A percentile compares a stretch with the other conserved stretches of the same genome.
Conservation (phyloP, 2,888 invertebrate species). For the Scaptomyza caliginosa region DNA sequence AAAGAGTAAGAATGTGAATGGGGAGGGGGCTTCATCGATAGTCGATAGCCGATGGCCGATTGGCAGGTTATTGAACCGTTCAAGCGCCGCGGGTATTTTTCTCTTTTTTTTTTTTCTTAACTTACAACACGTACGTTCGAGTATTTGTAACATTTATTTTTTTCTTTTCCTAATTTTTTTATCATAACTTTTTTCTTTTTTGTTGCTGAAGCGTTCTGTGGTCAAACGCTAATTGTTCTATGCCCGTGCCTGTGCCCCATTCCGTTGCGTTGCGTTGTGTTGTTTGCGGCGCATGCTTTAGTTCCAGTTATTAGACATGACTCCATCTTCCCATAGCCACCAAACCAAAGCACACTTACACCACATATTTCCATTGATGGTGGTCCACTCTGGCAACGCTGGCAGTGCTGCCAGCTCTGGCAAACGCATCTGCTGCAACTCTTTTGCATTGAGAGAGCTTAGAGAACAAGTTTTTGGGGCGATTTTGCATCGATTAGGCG, state of each 20-base stretch:
- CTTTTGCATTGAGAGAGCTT: slow-evolving; percentile 28
- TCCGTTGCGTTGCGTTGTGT: slow-evolving; percentile 11
- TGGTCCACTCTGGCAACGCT: slow-evolving; percentile 36
- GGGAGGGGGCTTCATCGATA: slow-evolving; percentile 20
- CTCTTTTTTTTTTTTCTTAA: neutral
- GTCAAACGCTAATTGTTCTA: slow-evolving; percentile 66
- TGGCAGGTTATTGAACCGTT: slow-evolving; percentile 70
- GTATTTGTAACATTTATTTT: slow-evolving; percentile 66
- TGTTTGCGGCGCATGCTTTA: slow-evolving; percentile 62
- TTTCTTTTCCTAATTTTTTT: slow-evolving; percentile 11
- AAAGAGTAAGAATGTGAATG: neutral
- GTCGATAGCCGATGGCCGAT: slow-evolving; percentile 39
- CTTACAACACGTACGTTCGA: slow-evolving; percentile 30
- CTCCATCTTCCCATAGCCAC: slow-evolving; percentile 29
- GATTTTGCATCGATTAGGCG: slow-evolving; percentile 77
- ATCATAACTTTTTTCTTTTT: slow-evolving; percentile 20
- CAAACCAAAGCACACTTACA: neutral
- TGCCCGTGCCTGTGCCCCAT: slow-evolving; percentile 33
- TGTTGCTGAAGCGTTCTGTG: slow-evolving; percentile 41
- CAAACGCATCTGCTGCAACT: slow-evolving; percentile 3
- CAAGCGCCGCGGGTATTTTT: slow-evolving; percentile 14
- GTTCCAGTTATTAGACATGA: slow-evolving; percentile 77
- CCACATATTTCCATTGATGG: slow-evolving; percentile 49
- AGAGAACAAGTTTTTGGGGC: slow-evolving; percentile 73
- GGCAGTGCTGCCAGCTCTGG: neutral